phyloP scores from a whole-genome alignment of 2,797 vertebrate species.

The Helicolenus hilgendorfi region DNA sequence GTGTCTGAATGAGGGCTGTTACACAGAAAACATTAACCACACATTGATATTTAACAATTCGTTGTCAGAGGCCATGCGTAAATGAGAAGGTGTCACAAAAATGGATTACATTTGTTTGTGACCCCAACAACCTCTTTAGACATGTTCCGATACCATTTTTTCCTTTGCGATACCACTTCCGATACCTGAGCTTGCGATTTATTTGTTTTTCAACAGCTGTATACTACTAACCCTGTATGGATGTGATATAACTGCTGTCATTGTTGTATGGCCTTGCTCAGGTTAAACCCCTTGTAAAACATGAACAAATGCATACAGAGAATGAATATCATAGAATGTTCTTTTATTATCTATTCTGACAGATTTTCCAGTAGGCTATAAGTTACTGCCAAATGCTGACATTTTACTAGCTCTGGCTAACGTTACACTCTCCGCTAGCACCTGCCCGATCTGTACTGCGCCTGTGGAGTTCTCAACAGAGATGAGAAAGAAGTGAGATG shows the following conservation, averaged over 20 bases:
- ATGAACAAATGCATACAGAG: background rate
- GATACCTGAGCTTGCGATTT: too few relatives aligned
- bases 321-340: background rate
- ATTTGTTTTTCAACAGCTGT: background rate
- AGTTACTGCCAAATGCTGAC: background rate
- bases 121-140: too few relatives aligned
- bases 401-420: background rate
- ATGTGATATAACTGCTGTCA: background rate
- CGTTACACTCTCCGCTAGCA: background rate
- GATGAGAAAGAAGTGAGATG: too few relatives aligned
- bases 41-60: background rate
- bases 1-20: background rate
- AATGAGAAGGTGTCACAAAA: background rate
- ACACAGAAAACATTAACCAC: background rate
- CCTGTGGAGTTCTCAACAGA: too few relatives aligned
- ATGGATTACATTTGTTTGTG: background rate
- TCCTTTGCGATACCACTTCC: too few relatives aligned
- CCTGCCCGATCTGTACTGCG: too few relatives aligned
- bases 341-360: background rate
- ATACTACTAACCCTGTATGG: background rate
- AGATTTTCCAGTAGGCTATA: background rate
- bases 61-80: background rate
- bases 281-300: too few relatives aligned
- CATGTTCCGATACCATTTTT: too few relatives aligned
- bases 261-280: background rate